Percentiles rank a stretch among this genome's conserved stretches.
Evolutionary conservation across 2,797 vertebrate genomes (phyloP).

Genomic region (Chrysocyon brachyurus): DNA sequence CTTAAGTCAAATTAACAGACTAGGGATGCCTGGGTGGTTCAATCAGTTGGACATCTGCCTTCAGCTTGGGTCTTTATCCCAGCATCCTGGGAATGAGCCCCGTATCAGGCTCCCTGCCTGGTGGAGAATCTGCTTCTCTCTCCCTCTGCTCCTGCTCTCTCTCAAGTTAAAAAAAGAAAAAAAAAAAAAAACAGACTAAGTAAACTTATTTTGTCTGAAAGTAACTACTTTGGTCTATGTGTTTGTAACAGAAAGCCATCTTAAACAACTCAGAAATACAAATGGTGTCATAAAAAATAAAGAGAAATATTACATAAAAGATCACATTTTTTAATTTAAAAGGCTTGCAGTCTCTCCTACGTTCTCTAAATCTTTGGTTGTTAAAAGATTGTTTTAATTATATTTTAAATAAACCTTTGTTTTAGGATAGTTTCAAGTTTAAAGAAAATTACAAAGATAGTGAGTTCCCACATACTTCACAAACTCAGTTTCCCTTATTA

Average conservation of each 20-base stretch:
- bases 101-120: no score
- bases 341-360: not conserved
- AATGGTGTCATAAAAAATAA: not conserved
- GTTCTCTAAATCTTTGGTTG: constrained; percentile 31
- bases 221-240: not conserved
- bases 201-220: not conserved
- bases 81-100: no score
- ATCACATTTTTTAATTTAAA: not conserved
- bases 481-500: not conserved
- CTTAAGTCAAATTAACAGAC: not conserved
- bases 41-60: no score
- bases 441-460: not conserved
- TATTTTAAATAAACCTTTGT: not conserved
- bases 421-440: not conserved
- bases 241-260: not conserved
- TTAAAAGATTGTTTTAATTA: not conserved
- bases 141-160: no score
- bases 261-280: constrained; percentile 36
- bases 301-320: not conserved
- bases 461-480: not conserved
- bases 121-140: no score
- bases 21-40: not conserved
- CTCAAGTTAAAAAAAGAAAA: no score
- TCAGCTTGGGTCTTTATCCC: no score
- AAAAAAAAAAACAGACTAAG: not conserved